A percentile compares a stretch with the other conserved stretches of the same genome.
Evolutionary conservation across 2,113 vertebrate genomes (phyloP).

Genomic region (Cyprinodon tularosa): DNA sequence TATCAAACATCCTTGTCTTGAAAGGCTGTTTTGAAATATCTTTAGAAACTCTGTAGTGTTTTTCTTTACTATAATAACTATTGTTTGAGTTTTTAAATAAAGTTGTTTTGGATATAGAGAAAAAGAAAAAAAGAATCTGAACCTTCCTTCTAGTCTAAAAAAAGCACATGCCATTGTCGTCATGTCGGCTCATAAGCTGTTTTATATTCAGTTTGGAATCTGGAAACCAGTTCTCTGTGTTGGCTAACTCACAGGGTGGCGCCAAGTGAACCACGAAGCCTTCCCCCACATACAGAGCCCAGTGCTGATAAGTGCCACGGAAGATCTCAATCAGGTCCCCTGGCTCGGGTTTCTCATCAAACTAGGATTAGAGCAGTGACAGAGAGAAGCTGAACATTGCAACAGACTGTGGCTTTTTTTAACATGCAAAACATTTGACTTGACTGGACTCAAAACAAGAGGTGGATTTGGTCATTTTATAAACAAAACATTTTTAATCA

Average conservation of each 20-base stretch:
- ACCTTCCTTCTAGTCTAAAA: not conserved
- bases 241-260: constrained; percentile 75
- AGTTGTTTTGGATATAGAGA: not conserved
- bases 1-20: not conserved
- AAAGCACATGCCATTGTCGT: not conserved
- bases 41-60: not conserved
- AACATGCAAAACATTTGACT: constrained; percentile 1
- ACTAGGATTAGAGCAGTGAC: constrained; percentile 38
- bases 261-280: constrained; percentile 86
- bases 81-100: not conserved
- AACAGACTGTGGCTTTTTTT: constrained; percentile 16
- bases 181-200: not conserved
- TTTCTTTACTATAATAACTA: not conserved
- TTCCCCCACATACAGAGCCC: constrained; percentile 86
- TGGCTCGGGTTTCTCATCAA: constrained; percentile 74
- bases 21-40: not conserved
- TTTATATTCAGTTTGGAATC: constrained; percentile 2
- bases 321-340: constrained; percentile 88
- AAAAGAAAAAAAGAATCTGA: not conserved
- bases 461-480: not conserved
- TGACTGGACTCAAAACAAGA: not conserved
- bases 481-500: not conserved
- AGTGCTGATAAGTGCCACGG: constrained; percentile 83
- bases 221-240: not conserved
- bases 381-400: not conserved